phyloP scores from a whole-genome alignment of 2,113 vertebrate genomes.

The Cnemophilus loriae region DNA sequence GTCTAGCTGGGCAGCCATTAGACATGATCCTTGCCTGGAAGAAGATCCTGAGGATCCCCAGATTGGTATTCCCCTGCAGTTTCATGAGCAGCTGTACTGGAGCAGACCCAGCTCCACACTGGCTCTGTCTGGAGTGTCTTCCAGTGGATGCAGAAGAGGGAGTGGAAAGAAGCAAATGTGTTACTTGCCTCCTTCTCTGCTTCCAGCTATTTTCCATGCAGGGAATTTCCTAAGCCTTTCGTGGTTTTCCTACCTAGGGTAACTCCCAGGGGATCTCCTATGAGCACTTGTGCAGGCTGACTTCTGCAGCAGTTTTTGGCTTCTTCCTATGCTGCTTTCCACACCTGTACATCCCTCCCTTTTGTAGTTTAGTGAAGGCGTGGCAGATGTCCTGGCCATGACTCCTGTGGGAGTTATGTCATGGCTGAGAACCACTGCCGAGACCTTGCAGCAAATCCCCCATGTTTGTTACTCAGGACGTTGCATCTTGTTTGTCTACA shows the following conservation, averaged over 20 bases:
- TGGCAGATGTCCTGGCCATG: not conserved
- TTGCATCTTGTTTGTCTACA: not conserved
- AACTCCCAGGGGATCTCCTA: not conserved
- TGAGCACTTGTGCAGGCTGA: not conserved
- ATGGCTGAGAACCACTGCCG: not conserved
- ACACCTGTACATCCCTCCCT: not conserved
- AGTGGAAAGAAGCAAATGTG: not conserved
- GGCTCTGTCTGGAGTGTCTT: not conserved
- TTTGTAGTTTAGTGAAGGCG: not conserved
- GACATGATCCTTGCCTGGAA: not conserved
- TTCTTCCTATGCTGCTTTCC: not conserved
- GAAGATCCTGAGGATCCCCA: not conserved
- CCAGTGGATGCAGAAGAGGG: not conserved
- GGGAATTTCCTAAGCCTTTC: constrained; percentile 42
- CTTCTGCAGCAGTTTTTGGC: not conserved
- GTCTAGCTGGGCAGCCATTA: not conserved
- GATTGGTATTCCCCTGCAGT: not conserved
- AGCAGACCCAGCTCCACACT: not conserved
- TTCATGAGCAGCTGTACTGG: not conserved
- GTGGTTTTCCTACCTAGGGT: not conserved
- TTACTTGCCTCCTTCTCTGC: not conserved
- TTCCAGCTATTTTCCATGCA: constrained; percentile 1
- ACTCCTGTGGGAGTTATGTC: fast-evolving
- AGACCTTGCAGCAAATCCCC: not conserved
- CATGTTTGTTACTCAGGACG: fast-evolving